These are phyloP conservation scores for Tetramorium parvispinum DNA, from an alignment of 1,140 invertebrate genomes.

Conservation along the genomic window DNA sequence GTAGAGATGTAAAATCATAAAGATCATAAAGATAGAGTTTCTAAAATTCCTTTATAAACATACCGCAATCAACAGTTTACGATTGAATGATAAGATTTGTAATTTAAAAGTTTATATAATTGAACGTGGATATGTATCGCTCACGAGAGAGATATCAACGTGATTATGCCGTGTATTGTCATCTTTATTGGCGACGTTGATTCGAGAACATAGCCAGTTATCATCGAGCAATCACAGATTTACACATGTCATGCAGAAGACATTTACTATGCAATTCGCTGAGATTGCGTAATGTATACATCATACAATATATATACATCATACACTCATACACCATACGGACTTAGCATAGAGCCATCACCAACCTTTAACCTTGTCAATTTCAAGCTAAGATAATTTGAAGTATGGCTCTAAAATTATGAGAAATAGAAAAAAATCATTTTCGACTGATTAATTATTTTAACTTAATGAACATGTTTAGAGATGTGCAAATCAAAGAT, in stretches of 20 bases:
- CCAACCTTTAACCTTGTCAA: not conserved
- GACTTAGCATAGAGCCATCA: not conserved
- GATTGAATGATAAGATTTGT: not conserved
- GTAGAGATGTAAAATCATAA: not conserved
- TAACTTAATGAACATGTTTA: not conserved
- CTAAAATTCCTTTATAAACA: not conserved
- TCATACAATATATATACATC: not conserved
- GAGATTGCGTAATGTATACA: slow-evolving; percentile 32
- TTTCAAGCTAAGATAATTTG: not conserved
- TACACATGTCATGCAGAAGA: not conserved
- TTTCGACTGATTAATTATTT: not conserved
- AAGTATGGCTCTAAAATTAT: not conserved
- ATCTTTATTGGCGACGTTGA: not conserved
- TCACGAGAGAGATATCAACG: not conserved
- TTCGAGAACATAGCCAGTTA: slow-evolving; percentile 24
- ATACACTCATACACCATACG: not conserved
- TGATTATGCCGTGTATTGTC: not conserved
- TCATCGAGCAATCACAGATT: slow-evolving; percentile 31
- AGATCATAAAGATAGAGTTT: not conserved
- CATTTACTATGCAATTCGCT: slow-evolving; percentile 43
- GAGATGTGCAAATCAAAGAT: not conserved
- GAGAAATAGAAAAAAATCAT: not conserved
- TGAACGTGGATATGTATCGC: not conserved
- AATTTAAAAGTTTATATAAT: not conserved
- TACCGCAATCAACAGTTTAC: not conserved